Evolutionary conservation across 2,797 vertebrate species (phyloP).

Genomic region (Pogoniulus pusillus): DNA sequence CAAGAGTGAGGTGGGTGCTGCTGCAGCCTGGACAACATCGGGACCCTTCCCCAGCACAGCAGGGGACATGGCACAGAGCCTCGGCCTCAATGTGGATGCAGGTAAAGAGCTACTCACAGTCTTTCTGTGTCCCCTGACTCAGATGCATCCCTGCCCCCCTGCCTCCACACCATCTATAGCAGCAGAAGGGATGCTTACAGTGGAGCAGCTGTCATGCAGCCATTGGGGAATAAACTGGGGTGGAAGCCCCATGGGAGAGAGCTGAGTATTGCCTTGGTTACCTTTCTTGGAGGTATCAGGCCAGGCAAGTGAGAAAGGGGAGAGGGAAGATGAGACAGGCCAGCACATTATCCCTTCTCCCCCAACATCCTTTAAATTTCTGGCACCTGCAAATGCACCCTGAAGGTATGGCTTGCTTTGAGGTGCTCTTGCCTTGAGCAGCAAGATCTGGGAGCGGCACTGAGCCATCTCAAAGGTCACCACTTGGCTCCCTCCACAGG

Average conservation of each 20-base stretch:
- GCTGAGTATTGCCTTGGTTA: neutral
- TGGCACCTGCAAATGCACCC: neutral
- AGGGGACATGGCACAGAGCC: constrained; percentile 84
- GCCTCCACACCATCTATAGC: accelerated
- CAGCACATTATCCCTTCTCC: neutral
- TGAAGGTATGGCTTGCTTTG: neutral
- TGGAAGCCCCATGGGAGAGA: neutral
- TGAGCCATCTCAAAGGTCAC: neutral
- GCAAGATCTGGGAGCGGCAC: accelerated
- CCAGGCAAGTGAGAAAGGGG: neutral
- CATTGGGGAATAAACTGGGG: neutral
- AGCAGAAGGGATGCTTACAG: accelerated
- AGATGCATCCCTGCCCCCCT: neutral
- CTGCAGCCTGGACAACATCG: constrained; percentile 81
- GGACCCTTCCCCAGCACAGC: constrained; percentile 83
- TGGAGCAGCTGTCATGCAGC: accelerated
- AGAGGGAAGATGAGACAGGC: neutral
- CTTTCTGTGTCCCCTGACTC: accelerated
- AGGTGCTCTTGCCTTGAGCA: neutral
- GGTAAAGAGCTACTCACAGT: constrained; percentile 74
- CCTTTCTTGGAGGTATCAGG: neutral
- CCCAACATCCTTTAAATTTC: neutral
- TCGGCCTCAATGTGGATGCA: constrained; percentile 92
- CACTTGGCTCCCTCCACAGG: neutral
- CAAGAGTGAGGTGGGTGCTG: constrained; percentile 84